Evolutionary conservation across 1,140 invertebrate genomes (phyloP), one percentile per base, ranked within the genome.

Genomic region (Drosophila carrolli): DNA sequence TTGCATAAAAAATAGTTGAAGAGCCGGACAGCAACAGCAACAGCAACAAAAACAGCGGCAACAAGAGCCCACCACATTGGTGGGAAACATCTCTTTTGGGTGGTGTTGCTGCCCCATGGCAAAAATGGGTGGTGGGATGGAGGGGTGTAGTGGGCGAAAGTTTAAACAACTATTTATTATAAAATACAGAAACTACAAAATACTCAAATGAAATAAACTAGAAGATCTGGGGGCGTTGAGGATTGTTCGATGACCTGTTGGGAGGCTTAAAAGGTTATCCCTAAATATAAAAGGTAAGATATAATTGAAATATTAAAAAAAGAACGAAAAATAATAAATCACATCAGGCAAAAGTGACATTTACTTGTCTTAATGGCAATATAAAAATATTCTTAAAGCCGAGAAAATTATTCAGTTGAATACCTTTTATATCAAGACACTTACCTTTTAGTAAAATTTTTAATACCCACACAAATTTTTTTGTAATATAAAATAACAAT

Each of bases 101-200:
- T 35, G 58, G 37, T 32, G 56, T 51, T 35, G 53, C 14, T 44
- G 23, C 11, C 43, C 43, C 23, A 38, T 48, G 37, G 16, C 32
- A 44, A 23, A 23, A 38, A 27, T 48, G 48, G 2, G 38, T 1
- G 63, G 40, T 4, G 13, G 1, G 27, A 0, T 5, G 44, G 11
- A 1, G 8, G 5, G 1, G 0, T 35, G 44, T 58, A 55, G 65
- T 75, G 67, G 79, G 66, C 67, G 78, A 86, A 86, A 88, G 83
- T 86, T 86, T 86, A 86, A 86, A 88, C 79, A 86, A 86, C 83
- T 86, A 86, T 86, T 86, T 86, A 86, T 86, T 88, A 86, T 89
- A 75, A 88, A 86, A 88, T 79, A 82, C 84, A 86, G 75, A 63
- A 85, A 72, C 73, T 70, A 76, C 73, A 76, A 86, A 82, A 82